Percentiles rank a stretch among this genome's conserved stretches.
These are phyloP conservation scores for Eudemis profundana DNA, from an alignment of 2,888 invertebrate genomes.

Conservation along the genomic window DNA sequence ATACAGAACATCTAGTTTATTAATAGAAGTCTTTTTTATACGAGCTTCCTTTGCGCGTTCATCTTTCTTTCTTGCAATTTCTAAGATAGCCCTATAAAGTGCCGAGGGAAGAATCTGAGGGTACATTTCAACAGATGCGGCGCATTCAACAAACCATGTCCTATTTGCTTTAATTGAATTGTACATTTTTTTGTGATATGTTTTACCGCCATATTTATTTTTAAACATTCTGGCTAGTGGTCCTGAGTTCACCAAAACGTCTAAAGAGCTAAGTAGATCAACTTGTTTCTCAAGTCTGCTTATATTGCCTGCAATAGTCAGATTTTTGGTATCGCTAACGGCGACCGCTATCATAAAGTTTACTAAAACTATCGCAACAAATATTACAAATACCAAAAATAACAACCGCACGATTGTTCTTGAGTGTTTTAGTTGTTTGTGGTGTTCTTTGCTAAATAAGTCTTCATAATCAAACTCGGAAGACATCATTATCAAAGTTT, in stretches of 20 bases:
- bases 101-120: constrained; percentile 23
- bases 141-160: constrained; percentile 29
- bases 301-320: constrained; percentile 62
- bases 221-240: constrained; percentile 46
- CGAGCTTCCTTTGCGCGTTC: background rate
- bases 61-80: constrained; percentile 23
- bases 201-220: constrained; percentile 35
- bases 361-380: constrained; percentile 64
- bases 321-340: constrained; percentile 63
- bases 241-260: constrained; percentile 52
- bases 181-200: constrained; percentile 38
- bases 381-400: constrained; percentile 61
- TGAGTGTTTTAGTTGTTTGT: constrained; percentile 47
- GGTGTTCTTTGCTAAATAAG: constrained; percentile 52
- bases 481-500: constrained; percentile 69
- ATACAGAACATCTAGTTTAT: constrained; percentile 21
- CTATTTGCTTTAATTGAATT: constrained; percentile 27
- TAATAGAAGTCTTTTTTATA: background rate
- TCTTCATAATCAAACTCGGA: constrained; percentile 66
- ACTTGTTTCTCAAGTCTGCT: constrained; percentile 62
- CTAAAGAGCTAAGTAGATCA: constrained; percentile 57
- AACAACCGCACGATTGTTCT: constrained; percentile 57
- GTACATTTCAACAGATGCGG: constrained; percentile 25
- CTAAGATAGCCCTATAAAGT: constrained; percentile 22
- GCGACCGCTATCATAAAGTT: constrained; percentile 67